A percentile compares a stretch with the other conserved stretches of the same genome.
Conservation (phyloP, 2,797 vertebrate genomes). For the Myotis myotis region DNA sequence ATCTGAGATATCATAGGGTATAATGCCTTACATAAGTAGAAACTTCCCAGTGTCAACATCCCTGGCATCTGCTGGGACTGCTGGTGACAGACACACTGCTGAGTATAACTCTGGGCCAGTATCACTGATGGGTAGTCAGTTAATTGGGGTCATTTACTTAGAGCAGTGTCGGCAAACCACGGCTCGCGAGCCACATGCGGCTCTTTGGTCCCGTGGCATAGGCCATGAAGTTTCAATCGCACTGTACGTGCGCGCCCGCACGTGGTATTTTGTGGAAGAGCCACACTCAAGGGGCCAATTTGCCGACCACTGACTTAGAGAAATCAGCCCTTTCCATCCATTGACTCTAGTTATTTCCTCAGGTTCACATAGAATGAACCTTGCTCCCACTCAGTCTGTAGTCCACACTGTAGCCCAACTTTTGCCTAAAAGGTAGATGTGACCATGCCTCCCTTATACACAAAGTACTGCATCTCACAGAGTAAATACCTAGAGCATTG, state of each 20-base stretch:
- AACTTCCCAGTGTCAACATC: not conserved
- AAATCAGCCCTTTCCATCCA: not conserved
- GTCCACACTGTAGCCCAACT: not conserved
- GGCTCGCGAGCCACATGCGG: no score
- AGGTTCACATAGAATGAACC: not conserved
- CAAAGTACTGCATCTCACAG: not conserved
- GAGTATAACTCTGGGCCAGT: not conserved
- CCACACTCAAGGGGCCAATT: no score
- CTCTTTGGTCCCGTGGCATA: no score
- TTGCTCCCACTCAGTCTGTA: not conserved
- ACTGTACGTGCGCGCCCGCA: no score
- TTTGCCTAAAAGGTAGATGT: not conserved
- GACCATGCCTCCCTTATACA: not conserved
- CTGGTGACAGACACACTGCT: not conserved
- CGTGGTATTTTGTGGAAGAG: no score
- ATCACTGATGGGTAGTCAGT: not conserved
- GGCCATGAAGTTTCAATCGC: no score
- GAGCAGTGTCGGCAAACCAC: not conserved
- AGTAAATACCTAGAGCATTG: not conserved
- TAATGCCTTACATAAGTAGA: not conserved
- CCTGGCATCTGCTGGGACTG: not conserved
- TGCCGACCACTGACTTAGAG: not conserved
- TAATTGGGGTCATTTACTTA: not conserved
- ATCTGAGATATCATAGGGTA: not conserved
- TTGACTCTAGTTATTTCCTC: not conserved